These are phyloP conservation scores for Polypterus senegalus DNA, from an alignment of 2,113 vertebrate species.

Conservation along the genomic window DNA sequence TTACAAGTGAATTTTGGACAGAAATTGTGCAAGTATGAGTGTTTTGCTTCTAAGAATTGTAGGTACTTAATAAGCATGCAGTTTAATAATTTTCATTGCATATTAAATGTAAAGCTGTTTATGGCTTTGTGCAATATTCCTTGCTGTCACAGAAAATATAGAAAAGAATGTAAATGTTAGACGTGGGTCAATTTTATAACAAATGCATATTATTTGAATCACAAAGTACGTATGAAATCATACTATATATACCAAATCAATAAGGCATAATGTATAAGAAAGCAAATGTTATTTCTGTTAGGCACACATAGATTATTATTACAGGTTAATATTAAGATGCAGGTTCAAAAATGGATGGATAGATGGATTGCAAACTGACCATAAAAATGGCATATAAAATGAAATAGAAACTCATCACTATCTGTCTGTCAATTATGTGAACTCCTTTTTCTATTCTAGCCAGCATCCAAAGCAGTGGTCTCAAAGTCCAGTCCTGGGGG, in stretches of 20 bases:
- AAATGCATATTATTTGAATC: background rate
- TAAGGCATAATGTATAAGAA: background rate
- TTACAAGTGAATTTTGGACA: slow-evolving; percentile 42
- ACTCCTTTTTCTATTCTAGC: no score
- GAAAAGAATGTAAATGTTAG: background rate
- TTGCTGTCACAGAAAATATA: background rate
- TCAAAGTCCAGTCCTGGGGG: no score
- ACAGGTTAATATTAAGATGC: no score
- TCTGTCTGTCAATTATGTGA: no score
- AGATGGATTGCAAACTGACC: no score
- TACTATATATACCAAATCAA: background rate
- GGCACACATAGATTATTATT: no score
- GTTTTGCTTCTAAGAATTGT: slow-evolving; percentile 9
- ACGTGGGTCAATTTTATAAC: background rate
- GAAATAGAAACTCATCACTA: no score
- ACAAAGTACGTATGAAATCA: no score
- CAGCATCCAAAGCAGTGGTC: no score
- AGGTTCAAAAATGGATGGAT: no score
- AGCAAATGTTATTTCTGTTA: no score
- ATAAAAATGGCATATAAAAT: no score
- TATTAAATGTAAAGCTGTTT: background rate
- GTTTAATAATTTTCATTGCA: background rate
- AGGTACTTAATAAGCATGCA: background rate
- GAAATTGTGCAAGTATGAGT: slow-evolving; percentile 26
- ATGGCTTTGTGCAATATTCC: background rate